phyloP scores from a whole-genome alignment of 2,797 vertebrate species.

The Chelon auratus region DNA sequence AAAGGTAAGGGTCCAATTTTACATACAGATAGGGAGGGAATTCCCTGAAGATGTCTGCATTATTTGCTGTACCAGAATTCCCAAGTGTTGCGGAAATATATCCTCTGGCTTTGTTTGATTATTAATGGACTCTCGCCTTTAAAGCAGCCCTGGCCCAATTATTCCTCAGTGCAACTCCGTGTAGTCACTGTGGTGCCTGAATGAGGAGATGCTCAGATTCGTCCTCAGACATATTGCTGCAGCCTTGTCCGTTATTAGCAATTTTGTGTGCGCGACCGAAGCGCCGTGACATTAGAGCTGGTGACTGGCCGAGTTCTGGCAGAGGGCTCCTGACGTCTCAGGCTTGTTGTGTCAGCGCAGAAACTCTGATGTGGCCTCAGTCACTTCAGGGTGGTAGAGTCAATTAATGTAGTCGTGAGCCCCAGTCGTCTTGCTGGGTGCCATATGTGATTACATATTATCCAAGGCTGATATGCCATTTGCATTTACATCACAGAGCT shows the following conservation, averaged over 20 bases:
- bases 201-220: constrained; percentile 72
- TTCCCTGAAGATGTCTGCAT: constrained; percentile 82
- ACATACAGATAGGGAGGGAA: constrained; percentile 81
- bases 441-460: constrained; percentile 85
- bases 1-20: constrained; percentile 92
- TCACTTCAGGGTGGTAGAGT: constrained; percentile 78
- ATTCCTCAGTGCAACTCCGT: constrained; percentile 75
- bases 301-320: constrained; percentile 68
- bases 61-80: constrained; percentile 85
- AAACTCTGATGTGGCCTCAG: constrained; percentile 75
- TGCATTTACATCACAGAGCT: constrained; percentile 80
- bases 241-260: constrained; percentile 74
- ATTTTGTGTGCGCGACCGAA: constrained; percentile 76
- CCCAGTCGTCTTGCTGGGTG: constrained; percentile 76
- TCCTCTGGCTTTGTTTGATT: constrained; percentile 87
- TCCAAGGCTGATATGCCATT: constrained; percentile 80
- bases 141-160: constrained; percentile 82
- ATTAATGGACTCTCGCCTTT: constrained; percentile 84
- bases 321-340: constrained; percentile 60
- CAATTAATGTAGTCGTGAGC: constrained; percentile 80
- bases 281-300: constrained; percentile 58
- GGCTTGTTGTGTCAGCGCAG: constrained; percentile 72
- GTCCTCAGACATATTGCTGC: constrained; percentile 64
- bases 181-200: constrained; percentile 57
- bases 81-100: constrained; percentile 81